Conservation (phyloP, 92 coral and sea anemone species). For the Pocillopora grandis region DNA sequence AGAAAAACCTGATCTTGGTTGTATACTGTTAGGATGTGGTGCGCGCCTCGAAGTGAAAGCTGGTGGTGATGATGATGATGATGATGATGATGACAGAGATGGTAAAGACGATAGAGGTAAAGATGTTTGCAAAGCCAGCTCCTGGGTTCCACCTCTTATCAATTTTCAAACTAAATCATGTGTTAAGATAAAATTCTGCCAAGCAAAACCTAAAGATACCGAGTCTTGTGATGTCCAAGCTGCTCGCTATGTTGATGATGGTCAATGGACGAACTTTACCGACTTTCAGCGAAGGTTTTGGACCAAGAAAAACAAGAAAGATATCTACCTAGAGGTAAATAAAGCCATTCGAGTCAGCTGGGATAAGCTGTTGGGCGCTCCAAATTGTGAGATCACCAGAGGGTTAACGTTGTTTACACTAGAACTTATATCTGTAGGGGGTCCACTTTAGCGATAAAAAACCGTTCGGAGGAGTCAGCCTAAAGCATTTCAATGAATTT, state of each 20-base stretch:
- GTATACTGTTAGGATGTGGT: constrained; percentile 13
- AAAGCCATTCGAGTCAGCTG: neutral
- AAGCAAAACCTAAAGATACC: neutral
- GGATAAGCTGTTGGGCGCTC: no score
- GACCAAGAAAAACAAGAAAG: neutral
- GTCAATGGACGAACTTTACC: constrained; percentile 17
- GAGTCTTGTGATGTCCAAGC: constrained; percentile 6
- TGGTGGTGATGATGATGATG: neutral
- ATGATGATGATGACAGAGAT: neutral
- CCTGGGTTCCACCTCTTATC: constrained; percentile 31
- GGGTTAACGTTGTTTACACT: no score
- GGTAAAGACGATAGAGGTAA: neutral
- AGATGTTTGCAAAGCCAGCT: constrained; percentile 15
- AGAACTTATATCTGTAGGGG: no score
- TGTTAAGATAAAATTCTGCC: constrained; percentile 21
- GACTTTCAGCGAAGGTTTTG: constrained; percentile 14
- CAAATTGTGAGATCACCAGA: no score
- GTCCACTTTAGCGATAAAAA: no score
- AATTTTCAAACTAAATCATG: neutral
- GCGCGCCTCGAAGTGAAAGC: constrained; percentile 25
- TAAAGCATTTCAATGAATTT: no score
- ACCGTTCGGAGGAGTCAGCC: no score
- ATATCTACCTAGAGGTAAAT: constrained; percentile 7
- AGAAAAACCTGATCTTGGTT: neutral
- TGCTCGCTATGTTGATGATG: neutral